Evolutionary conservation across 2,797 vertebrate species (phyloP).

Genomic region (Chrosomus eos): DNA sequence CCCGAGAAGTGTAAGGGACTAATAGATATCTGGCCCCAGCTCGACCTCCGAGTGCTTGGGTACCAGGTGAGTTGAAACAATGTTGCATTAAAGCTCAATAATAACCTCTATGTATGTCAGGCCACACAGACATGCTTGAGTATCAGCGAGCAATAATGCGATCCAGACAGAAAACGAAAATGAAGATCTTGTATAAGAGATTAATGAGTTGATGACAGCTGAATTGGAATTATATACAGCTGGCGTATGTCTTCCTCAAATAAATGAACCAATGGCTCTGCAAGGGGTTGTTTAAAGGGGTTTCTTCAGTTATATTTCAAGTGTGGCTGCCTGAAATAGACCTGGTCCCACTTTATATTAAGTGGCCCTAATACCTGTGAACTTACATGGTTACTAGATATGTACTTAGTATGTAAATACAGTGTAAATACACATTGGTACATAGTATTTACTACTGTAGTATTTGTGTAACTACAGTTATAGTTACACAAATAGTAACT

Average conservation of each 20-base stretch:
- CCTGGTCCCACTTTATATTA: too few relatives aligned
- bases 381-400: too few relatives aligned
- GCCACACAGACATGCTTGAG: slow-evolving; percentile 1
- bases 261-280: background rate
- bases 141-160: background rate
- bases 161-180: background rate
- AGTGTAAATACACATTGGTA: too few relatives aligned
- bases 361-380: too few relatives aligned
- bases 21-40: slow-evolving; percentile 54
- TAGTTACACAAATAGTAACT: too few relatives aligned
- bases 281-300: background rate
- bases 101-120: slow-evolving; percentile 34
- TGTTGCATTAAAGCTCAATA: slow-evolving; percentile 53
- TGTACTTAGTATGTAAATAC: too few relatives aligned
- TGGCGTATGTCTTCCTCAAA: background rate
- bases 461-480: too few relatives aligned
- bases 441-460: too few relatives aligned
- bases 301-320: slow-evolving; percentile 18
- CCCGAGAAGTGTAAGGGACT: slow-evolving; percentile 34
- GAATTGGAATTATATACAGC: slow-evolving; percentile 9
- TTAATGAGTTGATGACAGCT: background rate
- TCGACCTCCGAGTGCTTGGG: slow-evolving; percentile 26
- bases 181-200: background rate
- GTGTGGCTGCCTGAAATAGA: background rate
- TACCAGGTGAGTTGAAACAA: slow-evolving; percentile 49